Evolutionary conservation across 2,797 vertebrate species (phyloP).

Genomic region (Okamejei kenojei): DNA sequence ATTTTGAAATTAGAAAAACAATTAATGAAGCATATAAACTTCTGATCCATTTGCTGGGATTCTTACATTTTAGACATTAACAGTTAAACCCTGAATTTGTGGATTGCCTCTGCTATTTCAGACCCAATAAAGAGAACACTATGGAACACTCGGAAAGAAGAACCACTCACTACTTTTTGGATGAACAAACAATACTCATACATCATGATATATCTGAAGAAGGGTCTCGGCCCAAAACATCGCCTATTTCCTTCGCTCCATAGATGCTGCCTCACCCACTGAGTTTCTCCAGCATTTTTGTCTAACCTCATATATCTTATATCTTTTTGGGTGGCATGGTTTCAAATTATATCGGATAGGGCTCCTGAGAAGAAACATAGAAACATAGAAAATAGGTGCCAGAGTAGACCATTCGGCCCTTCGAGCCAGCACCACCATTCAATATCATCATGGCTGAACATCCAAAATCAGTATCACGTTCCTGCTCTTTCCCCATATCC

Average conservation of each 20-base stretch:
- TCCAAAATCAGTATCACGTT: too few species aligned
- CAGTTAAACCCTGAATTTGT: background rate
- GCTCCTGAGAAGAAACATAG: background rate
- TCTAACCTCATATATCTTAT: background rate
- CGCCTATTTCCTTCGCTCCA: too few species aligned
- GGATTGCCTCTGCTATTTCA: background rate
- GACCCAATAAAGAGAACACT: background rate
- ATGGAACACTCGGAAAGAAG: background rate
- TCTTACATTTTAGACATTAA: background rate
- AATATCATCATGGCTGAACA: too few species aligned
- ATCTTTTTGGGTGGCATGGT: background rate
- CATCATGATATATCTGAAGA: too few species aligned
- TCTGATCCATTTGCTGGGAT: background rate
- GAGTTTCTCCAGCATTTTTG: too few species aligned
- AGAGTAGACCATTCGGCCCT: too few species aligned
- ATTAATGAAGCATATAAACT: background rate
- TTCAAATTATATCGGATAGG: background rate
- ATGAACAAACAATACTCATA: background rate
- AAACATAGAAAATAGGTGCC: too few species aligned
- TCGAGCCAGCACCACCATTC: too few species aligned
- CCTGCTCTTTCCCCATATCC: too few species aligned
- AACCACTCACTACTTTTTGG: background rate
- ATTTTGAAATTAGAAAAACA: background rate
- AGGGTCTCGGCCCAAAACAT: too few species aligned
- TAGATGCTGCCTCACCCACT: too few species aligned